These are phyloP conservation scores for Nezara viridula DNA, from an alignment of 2,888 invertebrate genomes.

Conservation along the genomic window DNA sequence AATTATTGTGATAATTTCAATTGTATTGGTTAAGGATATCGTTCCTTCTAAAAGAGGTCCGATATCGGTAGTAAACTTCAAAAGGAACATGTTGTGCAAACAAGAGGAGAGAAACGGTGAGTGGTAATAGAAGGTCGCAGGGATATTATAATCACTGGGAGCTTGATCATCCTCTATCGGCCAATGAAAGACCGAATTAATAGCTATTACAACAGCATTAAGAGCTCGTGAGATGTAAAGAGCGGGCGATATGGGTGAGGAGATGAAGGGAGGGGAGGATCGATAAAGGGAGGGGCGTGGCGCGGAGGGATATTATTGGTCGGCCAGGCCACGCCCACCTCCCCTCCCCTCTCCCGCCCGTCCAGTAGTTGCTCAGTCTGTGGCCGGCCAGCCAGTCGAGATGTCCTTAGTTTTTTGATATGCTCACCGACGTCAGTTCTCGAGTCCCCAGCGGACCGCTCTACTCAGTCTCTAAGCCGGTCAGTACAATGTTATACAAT, in stretches of 20 bases:
- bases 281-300: not conserved
- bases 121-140: not conserved
- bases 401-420: slow-evolving; percentile 29
- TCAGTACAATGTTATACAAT: slow-evolving; percentile 47
- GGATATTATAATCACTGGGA: not conserved
- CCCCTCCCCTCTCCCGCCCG: slow-evolving; percentile 55
- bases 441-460: slow-evolving; percentile 62
- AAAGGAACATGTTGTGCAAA: not conserved
- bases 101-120: not conserved
- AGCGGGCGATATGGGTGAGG: slow-evolving; percentile 26
- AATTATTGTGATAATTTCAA: no score
- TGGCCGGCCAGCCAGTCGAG: slow-evolving; percentile 28
- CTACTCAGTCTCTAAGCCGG: slow-evolving; percentile 62
- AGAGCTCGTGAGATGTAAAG: slow-evolving; percentile 14
- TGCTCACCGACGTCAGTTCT: slow-evolving; percentile 63
- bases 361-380: slow-evolving; percentile 46
- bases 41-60: not conserved
- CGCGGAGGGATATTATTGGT: not conserved
- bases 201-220: slow-evolving; percentile 1
- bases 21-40: no score
- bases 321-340: slow-evolving; percentile 57
- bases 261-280: not conserved
- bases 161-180: not conserved
- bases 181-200: slow-evolving; percentile 2
- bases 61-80: not conserved